Evolutionary conservation across 2,113 vertebrate genomes (phyloP).

Genomic region (Pyxicephalus adspersus): DNA sequence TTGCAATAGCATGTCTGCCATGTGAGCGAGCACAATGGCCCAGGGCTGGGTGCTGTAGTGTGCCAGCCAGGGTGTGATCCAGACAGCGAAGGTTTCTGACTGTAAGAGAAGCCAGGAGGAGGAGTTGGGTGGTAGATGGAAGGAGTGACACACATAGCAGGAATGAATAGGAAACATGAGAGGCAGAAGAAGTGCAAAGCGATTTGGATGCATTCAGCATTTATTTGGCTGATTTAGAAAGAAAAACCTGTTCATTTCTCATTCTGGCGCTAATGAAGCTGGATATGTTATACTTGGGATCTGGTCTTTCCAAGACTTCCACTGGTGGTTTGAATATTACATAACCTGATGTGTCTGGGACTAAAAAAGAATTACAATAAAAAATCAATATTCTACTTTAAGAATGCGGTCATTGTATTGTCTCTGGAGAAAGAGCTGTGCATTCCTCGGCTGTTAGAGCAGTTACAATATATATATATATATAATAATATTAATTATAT

Average conservation of each 20-base stretch:
- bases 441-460: too few relatives aligned
- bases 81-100: slow-evolving; percentile 12
- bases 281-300: too few relatives aligned
- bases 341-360: too few relatives aligned
- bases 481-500: too few relatives aligned
- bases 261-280: not conserved
- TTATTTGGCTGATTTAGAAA: slow-evolving; percentile 22
- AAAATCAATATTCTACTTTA: too few relatives aligned
- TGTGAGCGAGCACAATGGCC: slow-evolving; percentile 24
- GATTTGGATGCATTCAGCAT: slow-evolving; percentile 22
- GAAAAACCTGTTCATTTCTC: not conserved
- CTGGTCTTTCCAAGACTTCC: not conserved
- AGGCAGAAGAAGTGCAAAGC: slow-evolving; percentile 21
- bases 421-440: too few relatives aligned
- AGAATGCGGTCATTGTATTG: too few relatives aligned
- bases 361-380: too few relatives aligned
- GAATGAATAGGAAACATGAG: slow-evolving; percentile 39
- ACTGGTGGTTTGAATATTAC: not conserved
- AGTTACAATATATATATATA: too few relatives aligned
- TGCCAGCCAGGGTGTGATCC: slow-evolving; percentile 34
- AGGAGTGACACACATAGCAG: slow-evolving; percentile 31
- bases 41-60: slow-evolving; percentile 1
- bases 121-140: slow-evolving; percentile 18
- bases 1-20: slow-evolving; percentile 32
- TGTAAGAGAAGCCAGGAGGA: slow-evolving; percentile 18